Evolutionary conservation across 2,888 invertebrate species (phyloP), one percentile per base, ranked within the genome.

Genomic region (Parnassius smintheus): DNA sequence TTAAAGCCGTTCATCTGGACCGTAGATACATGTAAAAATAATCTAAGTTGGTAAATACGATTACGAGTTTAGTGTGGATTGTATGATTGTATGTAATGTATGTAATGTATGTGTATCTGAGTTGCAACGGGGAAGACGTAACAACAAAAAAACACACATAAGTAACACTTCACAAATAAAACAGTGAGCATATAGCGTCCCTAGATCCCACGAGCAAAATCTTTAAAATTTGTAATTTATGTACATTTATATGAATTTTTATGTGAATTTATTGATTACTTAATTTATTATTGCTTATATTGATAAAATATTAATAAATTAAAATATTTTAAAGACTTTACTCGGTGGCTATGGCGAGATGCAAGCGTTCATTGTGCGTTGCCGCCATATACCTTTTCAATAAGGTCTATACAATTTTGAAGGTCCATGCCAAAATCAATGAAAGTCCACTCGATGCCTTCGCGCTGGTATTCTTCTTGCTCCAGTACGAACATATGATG

Each of bases 381-480:
- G 80, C 83, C 87, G 91, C 92, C 92, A 88, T 88, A 88, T 96
- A 96, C 96, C 96, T 97, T 97, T 93, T 97, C 97, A 86, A 97
- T 97, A 80, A 98, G 94, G 91, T 98, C 98, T 93, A 98, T 98
- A 94, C 98, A 98, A 90, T 97, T 96, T 81, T 96, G 95, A 91
- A 98, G 94, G 92, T 98, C 98, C 96, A 98, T 97, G 91, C 98
- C 98, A 92, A 98, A 98, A 94, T 98, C 98, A 92, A 98, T 98
- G 94, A 98, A 98, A 75, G 94, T 94, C 98, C 98, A 98, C 85
- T 96, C 94, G 92, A 98, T 98, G 85, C 98, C 98, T 91, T 98
- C 98, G 80, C 92, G 94, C 92, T 96, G 96, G 94, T 98, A 98
- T 88, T 98, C 98, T 91, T 98, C 98, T 95, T 98, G 98, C 91